Evolutionary conservation across 2,797 vertebrate genomes (phyloP).

Genomic region (Acanthurus leucopareius): DNA sequence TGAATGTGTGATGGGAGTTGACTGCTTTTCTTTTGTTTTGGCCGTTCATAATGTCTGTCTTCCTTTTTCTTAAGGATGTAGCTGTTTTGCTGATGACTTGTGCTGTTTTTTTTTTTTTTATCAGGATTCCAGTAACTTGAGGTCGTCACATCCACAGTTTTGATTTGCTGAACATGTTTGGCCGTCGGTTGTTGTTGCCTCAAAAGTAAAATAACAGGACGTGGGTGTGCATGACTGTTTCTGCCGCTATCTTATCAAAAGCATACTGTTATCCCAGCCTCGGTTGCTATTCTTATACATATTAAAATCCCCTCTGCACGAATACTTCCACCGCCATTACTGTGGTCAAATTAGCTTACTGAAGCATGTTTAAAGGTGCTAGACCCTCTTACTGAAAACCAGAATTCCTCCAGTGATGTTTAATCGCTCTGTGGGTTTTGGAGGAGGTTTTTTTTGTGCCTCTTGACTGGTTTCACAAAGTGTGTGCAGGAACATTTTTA

Average conservation of each 20-base stretch:
- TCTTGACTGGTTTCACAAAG: conserved; percentile 11
- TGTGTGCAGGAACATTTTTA: conserved; percentile 38
- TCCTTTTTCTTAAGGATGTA: conserved; percentile 13
- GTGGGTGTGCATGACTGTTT: conserved; percentile 13
- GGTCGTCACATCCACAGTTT: conserved; percentile 20
- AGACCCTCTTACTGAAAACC: neutral
- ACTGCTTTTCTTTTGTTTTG: conserved; percentile 8
- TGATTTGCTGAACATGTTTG: conserved; percentile 27
- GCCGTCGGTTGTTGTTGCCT: conserved; percentile 12
- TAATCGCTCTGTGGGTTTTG: conserved; percentile 1
- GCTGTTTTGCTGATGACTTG: conserved; percentile 4
- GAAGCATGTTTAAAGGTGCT: conserved; percentile 9
- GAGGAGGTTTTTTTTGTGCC: conserved; percentile 2
- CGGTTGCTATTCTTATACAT: neutral
- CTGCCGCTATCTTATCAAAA: conserved; percentile 13
- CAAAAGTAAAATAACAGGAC: conserved; percentile 29
- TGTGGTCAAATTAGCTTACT: neutral
- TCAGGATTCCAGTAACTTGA: conserved; percentile 22
- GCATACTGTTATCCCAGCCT: neutral
- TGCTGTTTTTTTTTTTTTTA: conserved; percentile 17
- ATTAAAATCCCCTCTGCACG: conserved; percentile 3
- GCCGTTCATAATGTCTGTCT: neutral
- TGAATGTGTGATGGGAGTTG: neutral
- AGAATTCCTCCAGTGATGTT: conserved; percentile 7
- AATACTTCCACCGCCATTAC: neutral